Conservation (phyloP, 2,888 invertebrate species). For the Escarpia spicata region DNA sequence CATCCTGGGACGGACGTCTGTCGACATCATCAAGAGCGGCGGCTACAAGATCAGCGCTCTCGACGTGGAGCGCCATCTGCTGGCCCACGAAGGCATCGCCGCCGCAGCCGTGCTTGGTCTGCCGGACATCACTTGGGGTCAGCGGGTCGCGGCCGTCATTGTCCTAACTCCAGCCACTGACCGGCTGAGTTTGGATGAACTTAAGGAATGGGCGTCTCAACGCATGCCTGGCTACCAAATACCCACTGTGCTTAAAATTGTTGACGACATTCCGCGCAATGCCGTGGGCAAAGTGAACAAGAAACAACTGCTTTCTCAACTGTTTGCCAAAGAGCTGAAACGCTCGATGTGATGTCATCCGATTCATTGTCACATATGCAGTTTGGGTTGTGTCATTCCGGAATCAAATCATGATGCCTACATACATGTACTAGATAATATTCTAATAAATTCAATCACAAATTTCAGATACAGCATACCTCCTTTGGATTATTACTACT, state of each 20-base stretch:
- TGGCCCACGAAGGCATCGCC: conserved; percentile 78
- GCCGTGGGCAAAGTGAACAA: conserved; percentile 84
- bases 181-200: conserved; percentile 43
- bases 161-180: conserved; percentile 44
- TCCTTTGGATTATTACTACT: background rate
- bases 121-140: conserved; percentile 82
- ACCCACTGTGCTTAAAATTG: conserved; percentile 61
- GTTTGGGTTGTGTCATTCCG: background rate
- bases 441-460: background rate
- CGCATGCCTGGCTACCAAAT: conserved; percentile 58
- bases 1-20: conserved; percentile 83
- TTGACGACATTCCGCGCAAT: conserved; percentile 78
- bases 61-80: conserved; percentile 82
- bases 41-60: conserved; percentile 89
- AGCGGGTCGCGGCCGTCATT: conserved; percentile 74
- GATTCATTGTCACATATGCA: background rate
- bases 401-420: background rate
- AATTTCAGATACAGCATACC: background rate
- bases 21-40: conserved; percentile 83
- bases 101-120: conserved; percentile 85
- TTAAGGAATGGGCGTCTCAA: conserved; percentile 52
- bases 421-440: background rate
- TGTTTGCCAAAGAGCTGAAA: conserved; percentile 38
- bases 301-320: conserved; percentile 59
- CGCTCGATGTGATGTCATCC: background rate